phyloP scores from a whole-genome alignment of 1,140 invertebrate genomes.

The Tyrophagus putrescentiae region DNA sequence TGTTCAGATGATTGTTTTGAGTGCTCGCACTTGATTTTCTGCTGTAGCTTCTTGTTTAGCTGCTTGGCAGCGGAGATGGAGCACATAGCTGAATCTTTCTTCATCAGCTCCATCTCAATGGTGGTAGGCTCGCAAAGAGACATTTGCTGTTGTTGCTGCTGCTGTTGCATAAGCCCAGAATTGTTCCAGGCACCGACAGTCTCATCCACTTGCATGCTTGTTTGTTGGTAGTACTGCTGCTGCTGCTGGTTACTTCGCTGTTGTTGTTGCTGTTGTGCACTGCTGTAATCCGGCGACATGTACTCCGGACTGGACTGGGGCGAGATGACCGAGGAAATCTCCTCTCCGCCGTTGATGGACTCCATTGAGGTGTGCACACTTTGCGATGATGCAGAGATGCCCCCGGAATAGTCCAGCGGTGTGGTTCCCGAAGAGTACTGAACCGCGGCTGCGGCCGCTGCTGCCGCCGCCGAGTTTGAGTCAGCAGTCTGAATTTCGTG shows the following conservation, averaged over 20 bases:
- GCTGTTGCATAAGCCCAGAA: neutral
- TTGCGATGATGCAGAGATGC: neutral
- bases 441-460: no score
- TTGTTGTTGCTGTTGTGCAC: neutral
- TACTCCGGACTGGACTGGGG: slow-evolving; percentile 1
- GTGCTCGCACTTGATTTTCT: slow-evolving; percentile 11
- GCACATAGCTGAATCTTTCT: neutral
- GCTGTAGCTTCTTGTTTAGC: neutral
- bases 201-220: neutral
- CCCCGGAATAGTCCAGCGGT: neutral
- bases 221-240: neutral
- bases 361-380: slow-evolving; percentile 3
- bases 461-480: no score
- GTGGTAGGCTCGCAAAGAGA: no score
- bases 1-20: neutral
- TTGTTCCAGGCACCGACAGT: neutral
- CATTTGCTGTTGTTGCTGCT: neutral
- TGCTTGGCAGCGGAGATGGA: neutral
- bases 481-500: neutral
- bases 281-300: no score
- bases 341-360: slow-evolving; percentile 3
- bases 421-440: neutral
- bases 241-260: neutral
- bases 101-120: no score
- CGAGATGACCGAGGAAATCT: neutral